Conservation (phyloP, 2,888 invertebrate species). For the Phyllotreta striolata region DNA sequence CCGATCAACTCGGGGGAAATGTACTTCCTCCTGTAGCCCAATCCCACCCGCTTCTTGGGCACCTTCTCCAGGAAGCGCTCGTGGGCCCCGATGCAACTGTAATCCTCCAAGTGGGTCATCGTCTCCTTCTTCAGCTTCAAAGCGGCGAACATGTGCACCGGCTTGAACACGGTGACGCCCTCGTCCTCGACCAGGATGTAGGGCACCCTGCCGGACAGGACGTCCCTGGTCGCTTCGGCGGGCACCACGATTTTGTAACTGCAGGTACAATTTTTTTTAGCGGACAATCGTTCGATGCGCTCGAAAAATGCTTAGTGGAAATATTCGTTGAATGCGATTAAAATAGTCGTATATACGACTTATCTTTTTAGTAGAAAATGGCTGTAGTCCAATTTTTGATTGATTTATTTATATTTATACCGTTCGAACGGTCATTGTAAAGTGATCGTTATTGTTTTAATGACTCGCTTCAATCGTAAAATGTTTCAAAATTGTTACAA, state of each 20-base stretch:
- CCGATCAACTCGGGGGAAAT: slow-evolving; percentile 53
- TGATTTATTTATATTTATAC: slow-evolving; percentile 3
- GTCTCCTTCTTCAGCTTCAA: slow-evolving; percentile 71
- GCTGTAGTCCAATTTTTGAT: slow-evolving; percentile 13
- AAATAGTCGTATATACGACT: slow-evolving; percentile 1
- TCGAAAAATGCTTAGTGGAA: background rate
- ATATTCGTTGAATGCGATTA: background rate
- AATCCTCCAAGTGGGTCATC: slow-evolving; percentile 54
- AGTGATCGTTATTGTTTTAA: too few relatives aligned
- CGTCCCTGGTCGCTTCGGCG: slow-evolving; percentile 76
- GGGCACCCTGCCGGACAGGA: slow-evolving; percentile 76
- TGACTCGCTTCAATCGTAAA: too few relatives aligned
- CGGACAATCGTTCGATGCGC: background rate
- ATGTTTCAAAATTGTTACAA: slow-evolving; percentile 7
- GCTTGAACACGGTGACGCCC: slow-evolving; percentile 73
- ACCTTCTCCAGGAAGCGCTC: slow-evolving; percentile 51
- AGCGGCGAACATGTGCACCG: slow-evolving; percentile 78
- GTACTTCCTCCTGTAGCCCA: slow-evolving; percentile 53
- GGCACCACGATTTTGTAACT: slow-evolving; percentile 67
- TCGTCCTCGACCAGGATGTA: slow-evolving; percentile 78
- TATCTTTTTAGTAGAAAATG: slow-evolving; percentile 6
- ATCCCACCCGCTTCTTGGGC: slow-evolving; percentile 46
- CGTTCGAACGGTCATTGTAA: too few relatives aligned
- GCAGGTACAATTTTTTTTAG: slow-evolving; percentile 4
- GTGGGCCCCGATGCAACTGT: slow-evolving; percentile 57